A percentile compares a stretch with the other conserved stretches of the same genome.
phyloP scores from a whole-genome alignment of 1,140 invertebrate species.

The Wasmannia auropunctata region DNA sequence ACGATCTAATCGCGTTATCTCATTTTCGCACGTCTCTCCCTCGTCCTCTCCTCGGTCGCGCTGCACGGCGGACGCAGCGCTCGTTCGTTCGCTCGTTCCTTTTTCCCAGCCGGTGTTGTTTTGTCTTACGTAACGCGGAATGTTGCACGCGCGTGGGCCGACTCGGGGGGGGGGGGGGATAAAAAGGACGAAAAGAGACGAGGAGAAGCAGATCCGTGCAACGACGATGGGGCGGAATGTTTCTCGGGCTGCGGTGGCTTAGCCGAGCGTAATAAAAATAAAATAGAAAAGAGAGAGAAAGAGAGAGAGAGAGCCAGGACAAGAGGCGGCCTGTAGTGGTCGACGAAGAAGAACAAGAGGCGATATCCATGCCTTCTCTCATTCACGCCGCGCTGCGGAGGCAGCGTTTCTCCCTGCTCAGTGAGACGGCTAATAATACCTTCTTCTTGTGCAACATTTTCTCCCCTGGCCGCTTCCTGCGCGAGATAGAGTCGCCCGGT shows the following conservation, averaged over 20 bases:
- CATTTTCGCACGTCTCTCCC: slow-evolving; percentile 26
- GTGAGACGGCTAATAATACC: slow-evolving; percentile 73
- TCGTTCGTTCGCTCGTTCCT: not conserved
- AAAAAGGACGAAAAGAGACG: not conserved
- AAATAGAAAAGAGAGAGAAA: not conserved
- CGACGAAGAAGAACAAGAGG: slow-evolving; percentile 12
- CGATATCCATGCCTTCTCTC: slow-evolving; percentile 24
- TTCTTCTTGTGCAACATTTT: slow-evolving; percentile 66
- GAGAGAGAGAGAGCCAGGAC: not conserved
- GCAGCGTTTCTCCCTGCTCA: slow-evolving; percentile 62
- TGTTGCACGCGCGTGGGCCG: slow-evolving; percentile 20
- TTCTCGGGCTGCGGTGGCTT: slow-evolving; percentile 46
- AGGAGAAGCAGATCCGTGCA: not conserved
- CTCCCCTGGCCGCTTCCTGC: slow-evolving; percentile 51
- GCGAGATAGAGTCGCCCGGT: slow-evolving; percentile 49
- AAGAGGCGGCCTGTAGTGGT: not conserved
- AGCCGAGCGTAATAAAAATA: slow-evolving; percentile 62
- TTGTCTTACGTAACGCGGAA: slow-evolving; percentile 45
- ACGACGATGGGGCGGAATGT: slow-evolving; percentile 32
- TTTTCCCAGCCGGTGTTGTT: slow-evolving; percentile 14
- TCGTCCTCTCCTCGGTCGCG: not conserved
- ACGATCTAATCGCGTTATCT: slow-evolving; percentile 50
- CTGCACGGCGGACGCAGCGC: not conserved
- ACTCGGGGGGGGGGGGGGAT: too few relatives aligned
- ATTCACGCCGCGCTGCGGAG: slow-evolving; percentile 35